phyloP scores from a whole-genome alignment of 2,888 invertebrate genomes.

The Drosophila prolongata region DNA sequence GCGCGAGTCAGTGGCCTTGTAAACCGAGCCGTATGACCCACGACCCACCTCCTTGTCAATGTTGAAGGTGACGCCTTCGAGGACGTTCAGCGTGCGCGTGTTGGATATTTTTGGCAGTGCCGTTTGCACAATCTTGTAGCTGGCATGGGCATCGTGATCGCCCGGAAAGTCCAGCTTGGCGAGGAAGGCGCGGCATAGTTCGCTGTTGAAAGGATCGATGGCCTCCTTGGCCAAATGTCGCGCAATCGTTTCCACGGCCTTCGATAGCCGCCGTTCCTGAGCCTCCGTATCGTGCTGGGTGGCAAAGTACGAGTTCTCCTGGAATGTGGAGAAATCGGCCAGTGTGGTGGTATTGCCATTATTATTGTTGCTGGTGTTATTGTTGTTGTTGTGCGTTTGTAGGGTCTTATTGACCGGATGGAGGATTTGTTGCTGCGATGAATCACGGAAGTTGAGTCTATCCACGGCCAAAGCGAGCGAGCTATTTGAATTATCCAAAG shows the following conservation, averaged over 20 bases:
- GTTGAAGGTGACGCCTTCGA: constrained; percentile 86
- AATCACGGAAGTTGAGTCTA: constrained; percentile 81
- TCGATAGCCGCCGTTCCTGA: constrained; percentile 81
- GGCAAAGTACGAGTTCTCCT: constrained; percentile 84
- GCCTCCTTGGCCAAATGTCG: constrained; percentile 82
- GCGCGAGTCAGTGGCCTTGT: constrained; percentile 84
- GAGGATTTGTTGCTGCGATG: constrained; percentile 43
- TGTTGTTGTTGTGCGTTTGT: constrained; percentile 55
- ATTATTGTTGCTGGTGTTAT: constrained; percentile 48
- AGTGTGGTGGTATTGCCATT: constrained; percentile 52
- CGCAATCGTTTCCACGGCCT: constrained; percentile 82
- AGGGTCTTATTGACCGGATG: constrained; percentile 47
- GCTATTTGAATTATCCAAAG: constrained; percentile 82
- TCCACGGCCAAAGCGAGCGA: constrained; percentile 81
- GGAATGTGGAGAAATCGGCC: constrained; percentile 83
- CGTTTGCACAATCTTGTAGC: constrained; percentile 86
- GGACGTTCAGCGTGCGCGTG: constrained; percentile 85
- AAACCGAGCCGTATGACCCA: constrained; percentile 94
- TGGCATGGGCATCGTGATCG: constrained; percentile 86
- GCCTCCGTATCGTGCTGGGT: constrained; percentile 83
- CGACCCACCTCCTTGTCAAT: constrained; percentile 92
- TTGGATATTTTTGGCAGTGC: constrained; percentile 87
- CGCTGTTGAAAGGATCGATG: constrained; percentile 93
- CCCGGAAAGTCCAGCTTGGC: constrained; percentile 90
- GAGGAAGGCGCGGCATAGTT: constrained; percentile 89